Evolutionary conservation across 2,888 invertebrate genomes (phyloP).

Genomic region (Azorinus chamasolen): DNA sequence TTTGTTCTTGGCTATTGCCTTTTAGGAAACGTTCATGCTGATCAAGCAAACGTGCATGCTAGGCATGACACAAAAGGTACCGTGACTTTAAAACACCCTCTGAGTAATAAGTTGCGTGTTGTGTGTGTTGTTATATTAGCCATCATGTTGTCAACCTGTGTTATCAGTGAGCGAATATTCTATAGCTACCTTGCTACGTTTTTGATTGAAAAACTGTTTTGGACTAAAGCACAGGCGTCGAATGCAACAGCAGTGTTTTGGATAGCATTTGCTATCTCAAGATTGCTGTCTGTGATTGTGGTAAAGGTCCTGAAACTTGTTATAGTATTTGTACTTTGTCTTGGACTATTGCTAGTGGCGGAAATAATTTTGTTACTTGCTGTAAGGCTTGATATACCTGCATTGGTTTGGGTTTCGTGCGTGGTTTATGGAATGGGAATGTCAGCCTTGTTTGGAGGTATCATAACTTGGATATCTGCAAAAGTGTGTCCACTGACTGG

Average conservation of each 20-base stretch:
- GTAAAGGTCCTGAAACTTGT: constrained; percentile 81
- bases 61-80: background rate
- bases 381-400: constrained; percentile 36
- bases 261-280: constrained; percentile 85
- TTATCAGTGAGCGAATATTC: constrained; percentile 84
- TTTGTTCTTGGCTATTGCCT: constrained; percentile 17
- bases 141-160: constrained; percentile 6
- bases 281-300: constrained; percentile 85
- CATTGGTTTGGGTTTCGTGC: constrained; percentile 82
- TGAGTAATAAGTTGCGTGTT: constrained; percentile 11
- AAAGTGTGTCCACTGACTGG: constrained; percentile 85
- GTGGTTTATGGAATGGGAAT: constrained; percentile 85
- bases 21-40: constrained; percentile 32
- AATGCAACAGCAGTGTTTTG: constrained; percentile 85
- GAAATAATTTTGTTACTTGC: constrained; percentile 54
- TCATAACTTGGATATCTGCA: constrained; percentile 86
- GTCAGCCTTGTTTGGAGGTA: constrained; percentile 86
- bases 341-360: constrained; percentile 47
- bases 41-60: background rate
- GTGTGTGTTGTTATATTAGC: constrained; percentile 12
- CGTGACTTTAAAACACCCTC: constrained; percentile 2
- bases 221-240: constrained; percentile 81
- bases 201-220: constrained; percentile 79
- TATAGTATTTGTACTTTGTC: constrained; percentile 82
- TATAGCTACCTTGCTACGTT: constrained; percentile 85